Evolutionary conservation across 2,113 vertebrate genomes (phyloP).

Genomic region (Phoxinus phoxinus): DNA sequence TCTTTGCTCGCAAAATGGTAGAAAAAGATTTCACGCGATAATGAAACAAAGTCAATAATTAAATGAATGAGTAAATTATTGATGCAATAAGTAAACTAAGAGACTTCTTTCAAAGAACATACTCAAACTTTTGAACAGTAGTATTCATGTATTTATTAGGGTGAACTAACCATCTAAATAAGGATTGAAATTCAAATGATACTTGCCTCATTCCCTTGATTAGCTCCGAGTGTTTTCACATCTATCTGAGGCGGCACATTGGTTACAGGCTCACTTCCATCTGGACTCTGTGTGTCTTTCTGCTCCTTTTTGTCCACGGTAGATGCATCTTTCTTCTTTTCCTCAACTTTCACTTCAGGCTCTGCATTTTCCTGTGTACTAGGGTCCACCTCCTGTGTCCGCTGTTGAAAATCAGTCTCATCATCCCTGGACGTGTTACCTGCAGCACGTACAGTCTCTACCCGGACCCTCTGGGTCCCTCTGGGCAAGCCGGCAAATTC

Average conservation of each 20-base stretch:
- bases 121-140: not conserved
- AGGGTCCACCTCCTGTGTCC: constrained; percentile 15
- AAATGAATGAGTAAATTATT: not conserved
- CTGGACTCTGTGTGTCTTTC: not conserved
- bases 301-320: not conserved
- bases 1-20: too few relatives aligned
- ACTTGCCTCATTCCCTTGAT: constrained; percentile 34
- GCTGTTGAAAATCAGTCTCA: constrained; percentile 55
- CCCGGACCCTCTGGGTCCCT: not conserved
- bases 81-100: too few relatives aligned
- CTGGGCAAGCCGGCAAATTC: constrained; percentile 30
- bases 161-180: not conserved
- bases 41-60: not conserved
- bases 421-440: constrained; percentile 48
- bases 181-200: not conserved
- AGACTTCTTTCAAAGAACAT: too few relatives aligned
- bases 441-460: constrained; percentile 64
- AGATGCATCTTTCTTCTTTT: constrained; percentile 6
- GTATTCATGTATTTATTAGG: not conserved
- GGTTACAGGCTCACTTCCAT: not conserved
- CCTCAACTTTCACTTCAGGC: not conserved
- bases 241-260: not conserved
- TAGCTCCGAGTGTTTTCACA: not conserved
- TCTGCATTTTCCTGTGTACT: constrained; percentile 45
- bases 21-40: too few relatives aligned